Base-by-base conservation (phyloP, 2,797 vertebrate genomes). In the Parotocinclus haroldoi region DNA sequence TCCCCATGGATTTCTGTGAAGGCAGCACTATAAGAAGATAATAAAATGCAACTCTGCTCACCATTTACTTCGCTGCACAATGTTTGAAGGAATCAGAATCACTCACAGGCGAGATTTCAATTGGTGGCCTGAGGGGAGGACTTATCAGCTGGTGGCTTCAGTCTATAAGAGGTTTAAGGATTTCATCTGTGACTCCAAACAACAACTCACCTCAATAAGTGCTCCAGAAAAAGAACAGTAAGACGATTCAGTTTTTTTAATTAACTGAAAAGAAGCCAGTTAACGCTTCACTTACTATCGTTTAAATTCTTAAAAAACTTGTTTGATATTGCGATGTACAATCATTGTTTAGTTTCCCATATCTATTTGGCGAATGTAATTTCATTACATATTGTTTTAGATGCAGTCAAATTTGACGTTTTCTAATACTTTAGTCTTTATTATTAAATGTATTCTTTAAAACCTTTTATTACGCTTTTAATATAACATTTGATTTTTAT, bases 141-240 rank as follows among this genome's bases (percentile, higher is more conserved):
- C 61, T 72, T 63, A 51, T 70, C 74, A 79, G 82, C 79, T 81
- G 84, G 83, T 80, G 80, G 81, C 55, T 50, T 71, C 71, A 74
- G 74, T 72, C 73, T 76, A 80, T 81, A 63, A 71, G 76, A 73
- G 81, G 76, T 82, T 81, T 81, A 80, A 80, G 74, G 53, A 68
- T 82, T 74, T 78, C 77, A 75, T 78, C 66, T 75, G 27, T 27
- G 27, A 27, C 27, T 27, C 77, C 73, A 82, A 85, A 84, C 76
- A 79, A 77, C 80, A 79, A 76, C 82, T 86, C 83, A 83, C 83
- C 80, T 68, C 63, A 76, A 80, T 80, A 71, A 79, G 78, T 68
- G 79, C 73, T 80, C n/a, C 69, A 10, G 64, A 72, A 83, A 79
- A 76, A 66, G 72, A 81, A 78, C 64, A 38, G 71, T 72, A 76